Percentiles rank a stretch among this genome's conserved stretches.
These are phyloP conservation scores for Kryptolebias ocellatus DNA, from an alignment of 2,797 vertebrate genomes.

Conservation along the genomic window DNA sequence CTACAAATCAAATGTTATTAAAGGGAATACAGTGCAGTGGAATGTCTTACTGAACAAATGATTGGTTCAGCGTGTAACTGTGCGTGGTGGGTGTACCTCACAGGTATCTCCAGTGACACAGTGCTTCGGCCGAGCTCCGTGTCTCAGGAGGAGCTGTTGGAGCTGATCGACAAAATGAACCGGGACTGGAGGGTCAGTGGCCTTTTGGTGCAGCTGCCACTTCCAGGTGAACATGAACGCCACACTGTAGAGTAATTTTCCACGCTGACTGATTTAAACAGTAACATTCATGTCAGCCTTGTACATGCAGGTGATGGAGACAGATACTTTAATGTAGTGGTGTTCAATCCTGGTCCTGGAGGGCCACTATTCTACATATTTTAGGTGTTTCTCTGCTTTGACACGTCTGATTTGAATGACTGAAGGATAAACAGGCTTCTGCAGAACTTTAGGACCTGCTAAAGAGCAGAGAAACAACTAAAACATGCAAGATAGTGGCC, in stretches of 20 bases:
- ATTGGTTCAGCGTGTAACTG: background rate
- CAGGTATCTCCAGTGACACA: conserved; percentile 92
- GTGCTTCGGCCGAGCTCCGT: conserved; percentile 86
- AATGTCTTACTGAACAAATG: background rate
- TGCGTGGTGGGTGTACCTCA: conserved; percentile 11
- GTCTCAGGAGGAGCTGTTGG: conserved; percentile 90
- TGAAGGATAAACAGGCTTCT: no score
- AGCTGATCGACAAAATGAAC: conserved; percentile 88
- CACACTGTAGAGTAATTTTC: conserved; percentile 4
- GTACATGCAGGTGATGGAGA: no score
- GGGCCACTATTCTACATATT: no score
- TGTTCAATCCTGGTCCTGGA: no score
- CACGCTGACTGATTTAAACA: conserved; percentile 2
- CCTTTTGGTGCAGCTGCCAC: conserved; percentile 91
- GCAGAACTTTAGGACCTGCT: no score
- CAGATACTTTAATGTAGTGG: no score
- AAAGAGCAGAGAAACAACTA: no score
- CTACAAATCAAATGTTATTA: conserved; percentile 5
- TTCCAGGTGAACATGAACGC: conserved; percentile 85
- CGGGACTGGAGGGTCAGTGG: conserved; percentile 89
- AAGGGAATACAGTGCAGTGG: no score
- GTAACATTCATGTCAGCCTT: no score
- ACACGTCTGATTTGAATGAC: no score
- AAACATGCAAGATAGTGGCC: no score
- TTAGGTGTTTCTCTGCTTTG: no score